Base-by-base conservation (phyloP, 2,888 invertebrate species). In the Hesperia comma region DNA sequence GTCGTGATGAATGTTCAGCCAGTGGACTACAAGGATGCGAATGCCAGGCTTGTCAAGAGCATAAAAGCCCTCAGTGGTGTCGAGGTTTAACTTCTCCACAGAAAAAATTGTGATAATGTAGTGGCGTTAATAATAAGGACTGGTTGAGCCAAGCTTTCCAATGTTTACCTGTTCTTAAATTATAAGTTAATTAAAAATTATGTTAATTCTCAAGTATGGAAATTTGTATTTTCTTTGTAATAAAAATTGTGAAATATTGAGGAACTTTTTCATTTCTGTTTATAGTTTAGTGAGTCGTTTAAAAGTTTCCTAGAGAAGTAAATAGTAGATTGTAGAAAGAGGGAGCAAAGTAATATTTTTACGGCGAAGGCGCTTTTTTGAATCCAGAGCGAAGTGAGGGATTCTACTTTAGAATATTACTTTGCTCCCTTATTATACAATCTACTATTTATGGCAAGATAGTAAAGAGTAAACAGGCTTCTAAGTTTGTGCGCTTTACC, bases 21-120 rank as follows among this genome's bases (percentile, higher is more conserved):
- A 0, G 84, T 98, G 0, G 96, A 98, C 84, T 95, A 95, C 82
- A 95, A 95, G 72, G 96, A 96, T 40, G 96, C 96, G 68, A 96
- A 96, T 74, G 88, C 94, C 37, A 93, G 95, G 79, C 90, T 98
- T 61, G 85, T 97, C 19, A 93, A 94, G 63, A 95, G 95, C 79
- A 95, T 97, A 63, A 95, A 95, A 77, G 90, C 94, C 60, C 77
- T 95, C 56, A 93, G 94, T 14, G 95, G 95, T 26, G 91, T 95
- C 67, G 93, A 92, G 80, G 82, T 93, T 6, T 88, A 82, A 78
- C 21, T 14, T 14, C 6, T 1, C 14, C 14, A 2, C 1, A 46
- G 3, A 17, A 1, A 17, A 6, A 21, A 51, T 14, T 12, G 17
- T 46, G 46, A 10, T 26, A 51, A 2, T 49, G 3, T 19, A 49